Conservation (phyloP, 2,888 invertebrate species). For the Trypoxylon attenuatum region DNA sequence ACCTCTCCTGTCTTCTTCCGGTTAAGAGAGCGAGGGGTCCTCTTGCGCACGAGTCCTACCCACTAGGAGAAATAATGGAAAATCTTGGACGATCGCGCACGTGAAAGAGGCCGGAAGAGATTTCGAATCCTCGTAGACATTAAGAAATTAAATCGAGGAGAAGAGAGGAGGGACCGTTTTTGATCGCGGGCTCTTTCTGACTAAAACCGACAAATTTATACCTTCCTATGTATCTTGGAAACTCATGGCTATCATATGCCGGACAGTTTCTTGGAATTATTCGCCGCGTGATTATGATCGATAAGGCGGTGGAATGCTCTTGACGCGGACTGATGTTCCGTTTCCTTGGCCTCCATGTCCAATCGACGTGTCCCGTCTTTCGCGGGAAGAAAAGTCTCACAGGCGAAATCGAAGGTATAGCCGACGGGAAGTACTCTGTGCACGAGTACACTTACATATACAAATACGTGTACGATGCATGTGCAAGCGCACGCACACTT, state of each 20-base stretch:
- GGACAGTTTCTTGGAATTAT: not conserved
- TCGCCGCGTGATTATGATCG: not conserved
- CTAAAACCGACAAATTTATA: too few species aligned
- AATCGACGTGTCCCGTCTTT: constrained; percentile 47
- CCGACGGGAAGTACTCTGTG: not conserved
- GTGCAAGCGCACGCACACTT: constrained; percentile 5
- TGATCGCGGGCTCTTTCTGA: too few species aligned
- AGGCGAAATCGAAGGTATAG: constrained; percentile 22
- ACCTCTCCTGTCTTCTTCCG: constrained; percentile 40
- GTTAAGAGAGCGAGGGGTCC: constrained; percentile 41
- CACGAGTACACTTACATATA: not conserved
- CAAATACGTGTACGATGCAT: not conserved
- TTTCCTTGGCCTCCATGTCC: constrained; percentile 55
- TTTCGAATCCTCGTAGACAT: too few species aligned
- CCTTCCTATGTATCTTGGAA: too few species aligned
- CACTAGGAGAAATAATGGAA: constrained; percentile 31
- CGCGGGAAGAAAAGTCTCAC: constrained; percentile 41
- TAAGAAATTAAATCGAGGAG: too few species aligned
- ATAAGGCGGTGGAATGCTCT: not conserved
- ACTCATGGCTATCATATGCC: too few species aligned
- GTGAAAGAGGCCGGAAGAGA: too few species aligned
- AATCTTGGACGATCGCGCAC: constrained; percentile 36
- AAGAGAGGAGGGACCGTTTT: too few species aligned
- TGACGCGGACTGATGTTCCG: constrained; percentile 23
- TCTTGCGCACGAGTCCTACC: too few species aligned